These are phyloP conservation scores for Molorchus minor DNA, from an alignment of 2,888 invertebrate species.

Conservation along the genomic window DNA sequence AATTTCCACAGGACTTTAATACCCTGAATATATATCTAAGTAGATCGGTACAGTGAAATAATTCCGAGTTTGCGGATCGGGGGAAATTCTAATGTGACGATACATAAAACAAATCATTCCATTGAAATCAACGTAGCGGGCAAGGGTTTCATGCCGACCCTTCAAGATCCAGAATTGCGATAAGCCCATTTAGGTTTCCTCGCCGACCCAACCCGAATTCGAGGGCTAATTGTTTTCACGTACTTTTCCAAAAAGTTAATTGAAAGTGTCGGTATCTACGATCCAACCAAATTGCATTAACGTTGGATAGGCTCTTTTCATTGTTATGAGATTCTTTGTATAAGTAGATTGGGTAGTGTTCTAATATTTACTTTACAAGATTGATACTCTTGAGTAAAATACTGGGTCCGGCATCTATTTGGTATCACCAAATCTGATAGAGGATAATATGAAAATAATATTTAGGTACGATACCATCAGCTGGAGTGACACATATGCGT, in stretches of 20 bases:
- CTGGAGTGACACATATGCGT: too few species aligned
- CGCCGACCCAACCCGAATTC: background rate
- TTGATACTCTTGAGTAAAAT: too few species aligned
- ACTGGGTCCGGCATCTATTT: too few species aligned
- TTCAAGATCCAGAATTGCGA: background rate
- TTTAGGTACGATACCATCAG: too few species aligned
- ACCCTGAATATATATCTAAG: too few species aligned
- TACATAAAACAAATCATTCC: background rate
- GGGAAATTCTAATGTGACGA: background rate
- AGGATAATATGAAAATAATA: too few species aligned
- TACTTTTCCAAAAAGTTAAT: slow-evolving; percentile 5
- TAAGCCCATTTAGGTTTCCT: background rate
- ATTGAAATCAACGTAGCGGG: slow-evolving; percentile 14
- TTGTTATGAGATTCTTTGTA: too few species aligned
- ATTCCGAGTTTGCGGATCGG: background rate
- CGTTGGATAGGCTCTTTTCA: too few species aligned
- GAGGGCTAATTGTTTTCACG: slow-evolving; percentile 4
- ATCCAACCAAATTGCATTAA: background rate
- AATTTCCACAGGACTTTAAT: background rate
- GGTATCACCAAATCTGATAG: too few species aligned
- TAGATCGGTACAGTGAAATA: too few species aligned
- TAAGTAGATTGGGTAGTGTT: too few species aligned
- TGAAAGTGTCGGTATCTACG: background rate
- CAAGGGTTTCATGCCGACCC: background rate
- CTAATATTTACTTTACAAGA: too few species aligned